Evolutionary conservation across 2,113 vertebrate genomes (phyloP).

Genomic region (Thalassarche chlororhynchos): DNA sequence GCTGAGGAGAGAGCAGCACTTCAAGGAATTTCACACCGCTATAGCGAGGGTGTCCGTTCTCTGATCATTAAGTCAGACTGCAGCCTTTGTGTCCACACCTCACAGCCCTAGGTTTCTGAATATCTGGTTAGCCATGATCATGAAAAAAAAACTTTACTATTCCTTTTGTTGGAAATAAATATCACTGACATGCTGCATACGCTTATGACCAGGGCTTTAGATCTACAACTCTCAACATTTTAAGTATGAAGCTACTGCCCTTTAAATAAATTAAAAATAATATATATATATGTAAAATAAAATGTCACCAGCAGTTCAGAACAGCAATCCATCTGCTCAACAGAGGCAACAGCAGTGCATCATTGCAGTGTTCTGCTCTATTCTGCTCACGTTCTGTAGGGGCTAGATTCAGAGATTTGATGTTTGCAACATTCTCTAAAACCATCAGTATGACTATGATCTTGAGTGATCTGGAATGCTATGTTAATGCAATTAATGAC

Average conservation of each 20-base stretch:
- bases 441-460: background rate
- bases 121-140: background rate
- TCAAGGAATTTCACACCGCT: constrained; percentile 1
- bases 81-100: background rate
- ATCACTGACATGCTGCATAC: background rate
- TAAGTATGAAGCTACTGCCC: background rate
- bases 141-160: background rate
- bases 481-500: background rate
- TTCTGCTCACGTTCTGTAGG: background rate
- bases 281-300: background rate
- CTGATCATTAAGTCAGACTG: background rate
- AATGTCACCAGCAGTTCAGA: background rate
- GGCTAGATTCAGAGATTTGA: background rate
- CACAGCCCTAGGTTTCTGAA: background rate
- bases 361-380: background rate
- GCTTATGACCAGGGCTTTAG: background rate
- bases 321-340: background rate
- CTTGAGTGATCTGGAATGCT: background rate
- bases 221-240: background rate
- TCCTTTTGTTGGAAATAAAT: background rate
- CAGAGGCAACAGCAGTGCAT: background rate
- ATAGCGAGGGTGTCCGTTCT: background rate
- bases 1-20: background rate
- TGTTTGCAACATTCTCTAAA: background rate
- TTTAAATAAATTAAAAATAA: background rate